Evolutionary conservation across 1,140 invertebrate genomes (phyloP).

Genomic region (Zophobas atratus): DNA sequence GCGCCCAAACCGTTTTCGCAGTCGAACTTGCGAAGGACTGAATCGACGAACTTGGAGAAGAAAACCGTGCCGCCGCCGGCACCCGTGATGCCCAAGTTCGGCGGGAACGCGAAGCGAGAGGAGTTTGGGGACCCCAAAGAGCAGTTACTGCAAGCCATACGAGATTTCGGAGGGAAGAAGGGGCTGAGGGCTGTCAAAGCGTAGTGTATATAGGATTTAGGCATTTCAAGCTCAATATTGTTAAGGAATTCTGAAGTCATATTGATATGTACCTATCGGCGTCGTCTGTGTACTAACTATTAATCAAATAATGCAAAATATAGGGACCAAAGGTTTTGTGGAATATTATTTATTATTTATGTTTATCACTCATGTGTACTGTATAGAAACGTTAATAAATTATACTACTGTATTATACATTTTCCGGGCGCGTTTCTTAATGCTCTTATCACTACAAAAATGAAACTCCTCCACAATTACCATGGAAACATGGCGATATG

Average conservation of each 20-base stretch:
- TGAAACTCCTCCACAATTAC: too few species aligned
- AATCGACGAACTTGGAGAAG: constrained; percentile 55
- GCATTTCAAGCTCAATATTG: constrained; percentile 56
- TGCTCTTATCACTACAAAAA: too few species aligned
- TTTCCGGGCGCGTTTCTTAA: too few species aligned
- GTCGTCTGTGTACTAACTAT: constrained; percentile 25
- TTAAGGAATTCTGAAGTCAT: neutral
- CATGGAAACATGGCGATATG: too few species aligned
- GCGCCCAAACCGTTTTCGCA: constrained; percentile 61
- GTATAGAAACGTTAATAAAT: constrained; percentile 48
- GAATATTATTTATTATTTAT: constrained; percentile 65
- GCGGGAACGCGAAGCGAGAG: neutral
- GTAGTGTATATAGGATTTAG: constrained; percentile 54
- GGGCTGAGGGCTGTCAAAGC: constrained; percentile 72
- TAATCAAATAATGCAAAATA: constrained; percentile 48
- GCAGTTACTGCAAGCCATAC: constrained; percentile 80
- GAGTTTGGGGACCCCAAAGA: constrained; percentile 73
- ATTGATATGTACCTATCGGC: neutral
- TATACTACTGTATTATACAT: constrained; percentile 31
- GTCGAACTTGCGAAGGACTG: constrained; percentile 59
- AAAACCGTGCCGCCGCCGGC: constrained; percentile 61
- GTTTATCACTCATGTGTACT: constrained; percentile 57
- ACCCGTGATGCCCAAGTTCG: constrained; percentile 48
- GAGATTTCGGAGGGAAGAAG: constrained; percentile 77
- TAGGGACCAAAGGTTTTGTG: constrained; percentile 66